These are phyloP conservation scores for Dendronephthya gigantea DNA, from an alignment of 64 coral and sea anemone species.

Conservation along the genomic window DNA sequence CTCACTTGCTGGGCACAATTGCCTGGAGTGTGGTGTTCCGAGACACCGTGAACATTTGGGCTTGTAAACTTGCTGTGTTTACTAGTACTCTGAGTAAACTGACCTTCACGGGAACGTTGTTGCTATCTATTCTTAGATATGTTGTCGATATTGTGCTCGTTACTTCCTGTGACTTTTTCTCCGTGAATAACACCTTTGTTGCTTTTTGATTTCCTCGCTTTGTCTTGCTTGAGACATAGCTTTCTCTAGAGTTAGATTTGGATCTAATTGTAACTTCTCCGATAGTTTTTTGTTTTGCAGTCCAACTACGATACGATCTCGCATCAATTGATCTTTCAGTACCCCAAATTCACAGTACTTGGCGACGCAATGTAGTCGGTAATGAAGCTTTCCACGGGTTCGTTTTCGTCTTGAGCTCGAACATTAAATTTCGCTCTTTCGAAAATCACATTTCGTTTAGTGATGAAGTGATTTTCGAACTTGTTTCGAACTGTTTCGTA, in stretches of 20 bases:
- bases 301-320: conserved; percentile 35
- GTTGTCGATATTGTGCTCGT: conserved; percentile 18
- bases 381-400: conserved; percentile 21
- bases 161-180: neutral
- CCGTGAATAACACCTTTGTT: conserved; percentile 4
- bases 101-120: neutral
- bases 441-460: neutral
- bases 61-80: neutral
- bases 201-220: conserved; percentile 34
- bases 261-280: conserved; percentile 22
- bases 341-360: conserved; percentile 26
- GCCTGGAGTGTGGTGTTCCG: neutral
- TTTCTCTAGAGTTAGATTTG: conserved; percentile 23
- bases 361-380: too few species aligned
- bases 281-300: conserved; percentile 12
- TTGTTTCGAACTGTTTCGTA: too few species aligned
- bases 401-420: neutral
- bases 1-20: neutral
- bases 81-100: neutral
- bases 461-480: neutral
- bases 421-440: neutral
- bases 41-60: neutral
- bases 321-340: conserved; percentile 35
- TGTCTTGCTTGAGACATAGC: conserved; percentile 22
- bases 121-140: neutral